Evolutionary conservation across 2,113 vertebrate species (phyloP).

Genomic region (Psephotus haematonotus): DNA sequence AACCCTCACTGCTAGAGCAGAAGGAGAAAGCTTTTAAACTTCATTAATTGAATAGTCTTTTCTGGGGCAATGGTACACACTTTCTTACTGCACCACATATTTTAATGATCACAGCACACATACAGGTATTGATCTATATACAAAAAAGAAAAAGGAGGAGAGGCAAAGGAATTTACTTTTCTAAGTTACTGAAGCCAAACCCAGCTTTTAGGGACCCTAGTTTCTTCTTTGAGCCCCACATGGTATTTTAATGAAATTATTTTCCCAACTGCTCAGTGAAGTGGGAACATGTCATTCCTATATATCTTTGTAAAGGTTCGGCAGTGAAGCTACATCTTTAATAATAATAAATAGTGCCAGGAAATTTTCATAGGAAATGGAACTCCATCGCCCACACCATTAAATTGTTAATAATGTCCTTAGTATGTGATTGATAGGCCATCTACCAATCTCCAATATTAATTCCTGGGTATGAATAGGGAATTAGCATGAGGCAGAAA

Average conservation of each 20-base stretch:
- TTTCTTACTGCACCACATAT: fast-evolving
- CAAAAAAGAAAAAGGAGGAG: neutral
- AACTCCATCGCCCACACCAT: neutral
- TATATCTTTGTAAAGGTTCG: neutral
- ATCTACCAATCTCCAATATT: neutral
- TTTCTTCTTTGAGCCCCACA: neutral
- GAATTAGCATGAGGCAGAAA: neutral
- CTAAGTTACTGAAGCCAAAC: neutral
- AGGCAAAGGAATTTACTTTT: neutral
- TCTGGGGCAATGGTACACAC: neutral
- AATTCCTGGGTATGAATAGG: neutral
- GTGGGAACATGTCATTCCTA: neutral
- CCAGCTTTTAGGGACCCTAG: neutral
- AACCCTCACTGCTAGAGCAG: fast-evolving
- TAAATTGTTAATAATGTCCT: neutral
- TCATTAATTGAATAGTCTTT: neutral
- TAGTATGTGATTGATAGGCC: neutral
- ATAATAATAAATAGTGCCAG: neutral
- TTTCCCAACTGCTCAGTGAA: neutral
- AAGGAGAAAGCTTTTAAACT: neutral
- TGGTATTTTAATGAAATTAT: neutral
- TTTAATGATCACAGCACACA: neutral
- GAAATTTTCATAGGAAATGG: neutral
- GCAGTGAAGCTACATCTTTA: neutral
- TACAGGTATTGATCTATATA: neutral